Evolutionary conservation across 2,797 vertebrate genomes (phyloP).

Genomic region (Gouania willdenowi): DNA sequence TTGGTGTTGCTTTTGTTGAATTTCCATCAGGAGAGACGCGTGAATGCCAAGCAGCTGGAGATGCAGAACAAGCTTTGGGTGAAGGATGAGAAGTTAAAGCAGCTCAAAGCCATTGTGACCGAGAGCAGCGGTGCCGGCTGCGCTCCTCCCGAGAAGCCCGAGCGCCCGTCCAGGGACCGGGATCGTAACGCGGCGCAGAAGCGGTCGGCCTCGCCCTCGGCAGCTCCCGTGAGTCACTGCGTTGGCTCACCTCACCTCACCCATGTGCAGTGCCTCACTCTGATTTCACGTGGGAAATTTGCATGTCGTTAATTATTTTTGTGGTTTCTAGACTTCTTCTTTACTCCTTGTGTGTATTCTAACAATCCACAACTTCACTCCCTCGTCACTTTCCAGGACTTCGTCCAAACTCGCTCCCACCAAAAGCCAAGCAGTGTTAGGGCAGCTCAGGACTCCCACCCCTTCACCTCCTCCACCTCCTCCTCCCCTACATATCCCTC

Average conservation of each 20-base stretch:
- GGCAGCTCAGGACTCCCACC: constrained; percentile 76
- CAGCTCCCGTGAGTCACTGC: constrained; percentile 74
- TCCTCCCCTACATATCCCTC: constrained; percentile 75
- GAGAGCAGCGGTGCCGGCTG: constrained; percentile 65
- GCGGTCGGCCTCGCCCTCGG: constrained; percentile 80
- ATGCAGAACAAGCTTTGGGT: constrained; percentile 99
- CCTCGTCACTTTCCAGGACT: constrained; percentile 63
- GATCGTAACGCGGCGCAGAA: constrained; percentile 72
- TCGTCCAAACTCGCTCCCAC: constrained; percentile 44
- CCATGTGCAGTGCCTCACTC: not conserved
- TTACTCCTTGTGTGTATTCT: constrained; percentile 36
- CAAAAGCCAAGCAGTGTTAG: constrained; percentile 52
- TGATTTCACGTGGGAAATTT: constrained; percentile 5
- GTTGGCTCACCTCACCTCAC: not conserved
- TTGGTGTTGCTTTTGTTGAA: not conserved
- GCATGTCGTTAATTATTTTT: constrained; percentile 33
- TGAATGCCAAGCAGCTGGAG: constrained; percentile 94
- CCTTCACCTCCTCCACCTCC: constrained; percentile 22
- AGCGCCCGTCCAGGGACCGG: constrained; percentile 82
- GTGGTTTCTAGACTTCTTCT: constrained; percentile 4
- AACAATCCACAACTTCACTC: constrained; percentile 59
- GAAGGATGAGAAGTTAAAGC: constrained; percentile 96
- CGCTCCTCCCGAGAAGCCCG: constrained; percentile 69
- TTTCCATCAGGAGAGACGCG: constrained; percentile 81
- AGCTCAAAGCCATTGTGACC: constrained; percentile 93